A percentile compares a stretch with the other conserved stretches of the same genome.
Evolutionary conservation across 2,797 vertebrate genomes (phyloP).

Genomic region (Acropternis orthonyx): DNA sequence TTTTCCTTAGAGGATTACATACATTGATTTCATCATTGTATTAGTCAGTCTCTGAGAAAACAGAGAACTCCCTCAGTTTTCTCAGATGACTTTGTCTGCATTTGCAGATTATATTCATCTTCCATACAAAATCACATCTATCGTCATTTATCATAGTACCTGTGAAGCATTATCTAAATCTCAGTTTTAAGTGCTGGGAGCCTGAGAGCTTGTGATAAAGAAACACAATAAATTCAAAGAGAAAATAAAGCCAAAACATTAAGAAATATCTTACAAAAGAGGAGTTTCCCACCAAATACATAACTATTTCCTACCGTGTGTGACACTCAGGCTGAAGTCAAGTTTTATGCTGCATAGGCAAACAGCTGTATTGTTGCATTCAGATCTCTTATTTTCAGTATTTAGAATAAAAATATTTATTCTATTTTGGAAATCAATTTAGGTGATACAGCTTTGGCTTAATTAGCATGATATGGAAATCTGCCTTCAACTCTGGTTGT

Average conservation of each 20-base stretch:
- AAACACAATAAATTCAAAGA: not conserved
- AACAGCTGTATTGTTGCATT: constrained; percentile 3
- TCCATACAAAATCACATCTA: not conserved
- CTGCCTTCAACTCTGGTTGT: constrained; percentile 20
- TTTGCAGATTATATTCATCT: not conserved
- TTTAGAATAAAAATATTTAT: constrained; percentile 41
- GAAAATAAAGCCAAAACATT: not conserved
- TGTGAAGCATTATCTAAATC: not conserved
- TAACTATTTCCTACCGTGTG: not conserved
- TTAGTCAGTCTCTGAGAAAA: not conserved
- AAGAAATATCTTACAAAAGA: not conserved
- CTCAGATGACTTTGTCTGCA: not conserved
- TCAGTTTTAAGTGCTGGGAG: not conserved
- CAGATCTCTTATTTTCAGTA: constrained; percentile 57
- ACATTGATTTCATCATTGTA: not conserved
- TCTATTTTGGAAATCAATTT: constrained; percentile 52
- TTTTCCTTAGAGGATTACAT: not conserved
- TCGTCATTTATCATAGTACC: not conserved
- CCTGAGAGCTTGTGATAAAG: not conserved
- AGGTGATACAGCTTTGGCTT: constrained; percentile 50
- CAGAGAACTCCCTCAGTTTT: not conserved
- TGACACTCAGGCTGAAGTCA: not conserved
- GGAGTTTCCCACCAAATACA: not conserved
- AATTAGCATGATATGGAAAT: constrained; percentile 44
- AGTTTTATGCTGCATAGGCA: not conserved